Conservation (phyloP, 2,888 invertebrate species). For the Chironomus riparius region DNA sequence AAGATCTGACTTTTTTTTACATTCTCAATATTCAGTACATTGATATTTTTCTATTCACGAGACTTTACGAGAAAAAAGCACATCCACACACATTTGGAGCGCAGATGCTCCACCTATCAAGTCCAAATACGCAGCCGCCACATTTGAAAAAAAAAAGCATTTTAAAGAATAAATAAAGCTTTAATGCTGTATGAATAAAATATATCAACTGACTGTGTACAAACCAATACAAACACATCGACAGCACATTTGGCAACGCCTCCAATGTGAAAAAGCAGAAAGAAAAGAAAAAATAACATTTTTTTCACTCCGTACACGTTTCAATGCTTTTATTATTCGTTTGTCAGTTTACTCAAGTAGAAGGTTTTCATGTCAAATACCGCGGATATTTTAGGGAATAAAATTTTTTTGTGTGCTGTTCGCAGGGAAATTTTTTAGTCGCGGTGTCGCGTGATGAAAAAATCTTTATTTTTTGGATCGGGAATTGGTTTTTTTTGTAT, state of each 20-base stretch:
- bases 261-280: conserved; percentile 4
- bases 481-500: neutral
- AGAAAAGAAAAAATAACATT: conserved; percentile 5
- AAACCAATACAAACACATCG: conserved; percentile 16
- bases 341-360: conserved; percentile 18
- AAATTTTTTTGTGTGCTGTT: too few relatives aligned
- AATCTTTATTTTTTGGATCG: too few relatives aligned
- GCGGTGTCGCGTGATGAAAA: too few relatives aligned
- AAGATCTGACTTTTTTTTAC: conserved; percentile 7
- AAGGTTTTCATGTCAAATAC: neutral
- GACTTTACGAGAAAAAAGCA: neutral
- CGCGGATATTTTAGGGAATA: neutral
- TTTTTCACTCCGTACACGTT: neutral
- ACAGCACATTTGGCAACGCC: conserved; percentile 14
- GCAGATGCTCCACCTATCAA: conserved; percentile 13
- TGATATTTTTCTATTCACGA: neutral
- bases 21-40: neutral
- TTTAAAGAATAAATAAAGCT: neutral
- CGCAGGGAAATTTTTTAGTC: too few relatives aligned
- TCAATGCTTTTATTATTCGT: conserved; percentile 13
- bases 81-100: neutral
- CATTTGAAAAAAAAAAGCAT: neutral
- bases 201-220: neutral
- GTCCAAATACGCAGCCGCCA: conserved; percentile 6
- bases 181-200: neutral